Evolutionary conservation across 2,797 vertebrate genomes (phyloP), one percentile per base, ranked within the genome.

Genomic region (Pseudocheirus occidentalis): DNA sequence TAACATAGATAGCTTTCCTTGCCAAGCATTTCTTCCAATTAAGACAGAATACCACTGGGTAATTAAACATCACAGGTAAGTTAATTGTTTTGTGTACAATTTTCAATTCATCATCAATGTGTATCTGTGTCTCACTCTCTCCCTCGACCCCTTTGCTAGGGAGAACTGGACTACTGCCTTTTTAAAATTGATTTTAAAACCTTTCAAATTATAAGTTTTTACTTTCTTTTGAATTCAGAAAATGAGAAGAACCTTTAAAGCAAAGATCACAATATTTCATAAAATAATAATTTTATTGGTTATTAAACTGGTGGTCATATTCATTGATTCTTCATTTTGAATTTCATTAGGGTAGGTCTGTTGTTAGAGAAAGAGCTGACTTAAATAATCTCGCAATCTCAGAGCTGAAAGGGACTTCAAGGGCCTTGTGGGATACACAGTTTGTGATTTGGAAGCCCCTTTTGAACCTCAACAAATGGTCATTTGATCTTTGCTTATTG

Each of bases 281-380:
- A 87, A 16, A 87, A 2, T 46, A 81, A 5, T 24, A 46, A 12
- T 87, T 50, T 87, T 46, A 87, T 92, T 58, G 3, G 81, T 93
- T 56, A 81, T 52, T 54, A 96, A 89, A 59, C 92, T 55, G 73
- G 56, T 87, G 40, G 62, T 92, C 52, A 34, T 90, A 90, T 50
- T 92, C 91, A 92, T 95, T 94, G 93, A 96, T 9, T 97, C 94
- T 94, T 95, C 92, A 93, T 91, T 87, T 87, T 92, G 87, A 95
- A 87, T 96, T 96, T 53, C 87, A 97, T 46, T 50, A 87, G 27
- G 90, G 96, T 95, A 94, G 46, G 12, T 95, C 62, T 95, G 90
- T 97, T 96, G 92, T 91, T 87, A 91, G 96, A 97, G 94, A 95
- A 89, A 95, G 95, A 94, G 50, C 90, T 91, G 91, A 92, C 40